These are phyloP conservation scores for Columba guinea DNA, from an alignment of 2,797 vertebrate genomes.

Conservation along the genomic window DNA sequence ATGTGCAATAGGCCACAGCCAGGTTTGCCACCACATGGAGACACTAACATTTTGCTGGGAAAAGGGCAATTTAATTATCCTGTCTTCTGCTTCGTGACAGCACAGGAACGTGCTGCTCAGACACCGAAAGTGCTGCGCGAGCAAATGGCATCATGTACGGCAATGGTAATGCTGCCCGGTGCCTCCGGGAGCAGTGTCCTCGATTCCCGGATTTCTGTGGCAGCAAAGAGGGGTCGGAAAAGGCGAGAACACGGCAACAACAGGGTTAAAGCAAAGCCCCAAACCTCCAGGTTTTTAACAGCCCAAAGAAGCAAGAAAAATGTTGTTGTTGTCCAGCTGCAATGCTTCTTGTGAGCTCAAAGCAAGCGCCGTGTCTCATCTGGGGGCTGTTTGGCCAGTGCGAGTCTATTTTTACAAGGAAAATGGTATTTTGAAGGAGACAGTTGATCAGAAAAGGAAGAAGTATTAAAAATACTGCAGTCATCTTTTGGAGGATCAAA, in stretches of 20 bases:
- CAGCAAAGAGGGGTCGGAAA: not conserved
- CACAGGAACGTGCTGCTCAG: constrained; percentile 20
- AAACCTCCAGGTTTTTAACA: not conserved
- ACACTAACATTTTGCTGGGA: constrained; percentile 28
- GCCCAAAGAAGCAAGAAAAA: not conserved
- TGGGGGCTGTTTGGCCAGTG: not conserved
- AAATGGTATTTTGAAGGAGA: constrained; percentile 1
- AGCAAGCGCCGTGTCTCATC: not conserved
- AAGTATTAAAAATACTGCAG: not conserved
- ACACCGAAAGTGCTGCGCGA: not conserved
- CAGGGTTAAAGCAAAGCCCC: not conserved
- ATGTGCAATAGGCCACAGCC: not conserved
- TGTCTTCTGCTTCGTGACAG: constrained; percentile 40
- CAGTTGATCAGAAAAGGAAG: constrained; percentile 3
- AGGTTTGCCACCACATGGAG: not conserved
- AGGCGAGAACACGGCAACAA: rapidly evolving
- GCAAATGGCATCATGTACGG: not conserved
- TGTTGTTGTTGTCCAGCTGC: not conserved
- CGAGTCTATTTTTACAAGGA: not conserved
- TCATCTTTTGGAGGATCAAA: not conserved
- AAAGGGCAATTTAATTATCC: constrained; percentile 66
- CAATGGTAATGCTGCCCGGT: not conserved
- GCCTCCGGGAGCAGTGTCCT: not conserved
- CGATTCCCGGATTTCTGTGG: rapidly evolving
- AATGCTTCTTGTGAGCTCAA: not conserved